Evolutionary conservation across 2,797 vertebrate species (phyloP), one percentile per base, ranked within the genome.

Genomic region (Periophthalmus magnuspinnatus): DNA sequence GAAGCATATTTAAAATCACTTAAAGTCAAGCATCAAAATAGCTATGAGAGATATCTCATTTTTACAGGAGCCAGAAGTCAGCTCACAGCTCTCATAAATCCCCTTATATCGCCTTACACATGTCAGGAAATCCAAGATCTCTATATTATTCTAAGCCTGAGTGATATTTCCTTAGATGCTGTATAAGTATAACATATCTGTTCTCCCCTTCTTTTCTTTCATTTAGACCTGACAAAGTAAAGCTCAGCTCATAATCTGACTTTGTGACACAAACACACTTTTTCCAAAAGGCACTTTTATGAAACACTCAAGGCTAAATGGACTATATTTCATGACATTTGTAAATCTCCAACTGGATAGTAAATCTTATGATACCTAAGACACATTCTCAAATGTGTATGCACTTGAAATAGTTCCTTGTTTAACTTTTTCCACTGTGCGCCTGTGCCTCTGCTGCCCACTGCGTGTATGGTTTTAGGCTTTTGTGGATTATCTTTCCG

Each of bases 121-220:
- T 88, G 88, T 91, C 91, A 90, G 85, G 83, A 91, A 91, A 92
- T 86, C 87, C 80, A 82, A 82, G 80, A 83, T 90, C 92, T 92
- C 86, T 91, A 88, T 92, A 86, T 90, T 90, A 90, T 92, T 89
- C 82, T 87, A 90, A 92, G 88, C 86, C 83, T 84, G 85, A 90
- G 90, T 90, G 86, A 86, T 89, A 88, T 91, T 89, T 86, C 81
- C 87, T 91, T 72, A 89, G 88, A 91, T 92, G 86, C 86, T 85
- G 81, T 81, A 80, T 77, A 83, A 89, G 84, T 83, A 81, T 89
- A 87, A 86, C 86, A 67, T 79, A 78, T 86, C 81, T 72, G 68
- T 81, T 82, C 80, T 79, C 56, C 21, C 36, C 52, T 57, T 76
- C 58, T 72, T 76, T 67, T 48, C 57, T 65, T 64, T 65, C 74